Conservation (phyloP, 2,888 invertebrate genomes). For the Sclerodermus sp. region DNA sequence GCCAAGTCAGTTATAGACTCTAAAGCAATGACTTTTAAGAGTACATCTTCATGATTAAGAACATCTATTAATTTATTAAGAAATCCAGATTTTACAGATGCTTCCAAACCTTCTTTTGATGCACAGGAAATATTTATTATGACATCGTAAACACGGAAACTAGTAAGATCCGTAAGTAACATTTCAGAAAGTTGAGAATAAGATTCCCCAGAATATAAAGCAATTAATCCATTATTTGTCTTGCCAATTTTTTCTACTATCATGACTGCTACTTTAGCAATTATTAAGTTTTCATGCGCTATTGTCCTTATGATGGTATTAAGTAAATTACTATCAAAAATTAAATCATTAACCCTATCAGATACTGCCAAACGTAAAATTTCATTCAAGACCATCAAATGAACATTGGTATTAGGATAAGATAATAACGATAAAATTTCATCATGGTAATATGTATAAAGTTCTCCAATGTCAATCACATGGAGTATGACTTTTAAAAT, state of each 20-base stretch:
- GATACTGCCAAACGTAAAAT: conserved; percentile 27
- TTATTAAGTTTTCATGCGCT: conserved; percentile 63
- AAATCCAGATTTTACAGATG: conserved; percentile 66
- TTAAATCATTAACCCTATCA: conserved; percentile 47
- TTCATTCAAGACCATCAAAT: conserved; percentile 36
- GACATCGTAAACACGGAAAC: conserved; percentile 73
- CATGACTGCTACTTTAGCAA: conserved; percentile 65
- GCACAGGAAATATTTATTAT: conserved; percentile 67
- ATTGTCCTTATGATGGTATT: conserved; percentile 64
- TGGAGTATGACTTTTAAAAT: conserved; percentile 30
- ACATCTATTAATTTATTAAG: conserved; percentile 69
- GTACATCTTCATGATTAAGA: conserved; percentile 70
- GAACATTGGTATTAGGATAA: conserved; percentile 34
- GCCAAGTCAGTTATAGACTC: conserved; percentile 77
- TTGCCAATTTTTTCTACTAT: conserved; percentile 61
- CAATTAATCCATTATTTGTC: conserved; percentile 55
- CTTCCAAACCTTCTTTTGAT: conserved; percentile 64
- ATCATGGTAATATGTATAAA: conserved; percentile 35
- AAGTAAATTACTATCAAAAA: conserved; percentile 62
- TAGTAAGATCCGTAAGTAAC: conserved; percentile 63
- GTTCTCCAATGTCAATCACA: conserved; percentile 34
- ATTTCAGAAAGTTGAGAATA: conserved; percentile 64
- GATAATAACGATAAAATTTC: conserved; percentile 35
- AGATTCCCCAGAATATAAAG: conserved; percentile 62
- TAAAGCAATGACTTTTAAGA: conserved; percentile 78